A percentile compares a stretch with the other conserved stretches of the same genome.
These are phyloP conservation scores for Chaenodraco wilsoni DNA, from an alignment of 2,797 vertebrate species.

Conservation along the genomic window DNA sequence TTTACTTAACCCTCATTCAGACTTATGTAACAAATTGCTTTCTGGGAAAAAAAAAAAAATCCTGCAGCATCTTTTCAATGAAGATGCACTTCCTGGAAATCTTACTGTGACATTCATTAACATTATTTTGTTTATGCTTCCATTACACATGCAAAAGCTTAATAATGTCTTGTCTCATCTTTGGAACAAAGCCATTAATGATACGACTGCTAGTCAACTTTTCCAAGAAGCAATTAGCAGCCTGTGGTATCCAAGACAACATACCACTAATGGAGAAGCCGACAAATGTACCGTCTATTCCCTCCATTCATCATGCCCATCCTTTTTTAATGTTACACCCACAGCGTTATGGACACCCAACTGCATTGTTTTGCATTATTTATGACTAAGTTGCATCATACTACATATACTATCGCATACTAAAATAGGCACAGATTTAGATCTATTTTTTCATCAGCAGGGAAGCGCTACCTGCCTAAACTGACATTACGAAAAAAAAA, in stretches of 20 bases:
- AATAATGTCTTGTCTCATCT: slow-evolving; percentile 35
- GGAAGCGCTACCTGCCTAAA: neutral
- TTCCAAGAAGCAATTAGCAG: slow-evolving; percentile 62
- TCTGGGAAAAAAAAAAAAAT: neutral
- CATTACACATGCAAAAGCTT: slow-evolving; percentile 39
- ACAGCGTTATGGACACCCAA: slow-evolving; percentile 36
- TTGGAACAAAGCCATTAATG: slow-evolving; percentile 55
- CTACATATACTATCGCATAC: neutral
- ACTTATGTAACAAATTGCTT: neutral
- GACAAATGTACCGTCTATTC: slow-evolving; percentile 26
- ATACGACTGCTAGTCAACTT: slow-evolving; percentile 21
- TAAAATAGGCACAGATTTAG: slow-evolving; percentile 33
- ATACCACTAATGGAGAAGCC: slow-evolving; percentile 27
- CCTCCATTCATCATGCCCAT: slow-evolving; percentile 34
- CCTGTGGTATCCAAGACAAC: slow-evolving; percentile 54
- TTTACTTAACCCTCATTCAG: slow-evolving; percentile 2
- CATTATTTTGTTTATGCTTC: slow-evolving; percentile 32
- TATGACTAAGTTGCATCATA: slow-evolving; percentile 32
- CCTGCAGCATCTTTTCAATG: slow-evolving; percentile 23
- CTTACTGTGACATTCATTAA: slow-evolving; percentile 31
- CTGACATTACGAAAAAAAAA: slow-evolving; percentile 6
- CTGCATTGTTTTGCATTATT: slow-evolving; percentile 54
- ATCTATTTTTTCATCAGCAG: slow-evolving; percentile 21
- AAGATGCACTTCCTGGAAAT: slow-evolving; percentile 27
- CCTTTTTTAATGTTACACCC: slow-evolving; percentile 22